A percentile compares a stretch with the other conserved stretches of the same genome.
Conservation (phyloP, 1,140 invertebrate genomes). For the Dryas iulia region DNA sequence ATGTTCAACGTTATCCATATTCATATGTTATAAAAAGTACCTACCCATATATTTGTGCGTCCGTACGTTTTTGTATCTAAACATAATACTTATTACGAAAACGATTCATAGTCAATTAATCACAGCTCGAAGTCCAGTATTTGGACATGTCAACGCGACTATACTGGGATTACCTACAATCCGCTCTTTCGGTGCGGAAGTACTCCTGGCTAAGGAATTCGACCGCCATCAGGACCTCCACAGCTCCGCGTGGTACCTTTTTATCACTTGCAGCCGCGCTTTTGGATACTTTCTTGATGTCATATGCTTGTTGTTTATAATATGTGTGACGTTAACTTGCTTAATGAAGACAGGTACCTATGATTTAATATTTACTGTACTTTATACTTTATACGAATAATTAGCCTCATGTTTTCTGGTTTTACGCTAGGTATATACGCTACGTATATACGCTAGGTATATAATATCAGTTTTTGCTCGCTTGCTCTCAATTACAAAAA, state of each 20-base stretch:
- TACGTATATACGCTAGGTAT: too few relatives aligned
- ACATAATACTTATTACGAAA: too few relatives aligned
- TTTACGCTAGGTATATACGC: too few relatives aligned
- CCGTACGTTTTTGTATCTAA: too few relatives aligned
- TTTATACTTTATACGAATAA: too few relatives aligned
- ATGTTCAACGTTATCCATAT: too few relatives aligned
- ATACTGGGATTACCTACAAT: constrained; percentile 91
- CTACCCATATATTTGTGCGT: too few relatives aligned
- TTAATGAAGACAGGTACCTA: constrained; percentile 75
- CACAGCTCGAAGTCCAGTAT: constrained; percentile 88
- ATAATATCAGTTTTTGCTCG: too few relatives aligned
- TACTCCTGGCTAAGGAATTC: constrained; percentile 84
- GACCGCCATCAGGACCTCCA: constrained; percentile 86
- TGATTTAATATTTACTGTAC: not conserved
- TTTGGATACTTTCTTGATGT: constrained; percentile 90
- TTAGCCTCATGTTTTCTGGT: too few relatives aligned
- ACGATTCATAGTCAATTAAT: not conserved
- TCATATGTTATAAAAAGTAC: too few relatives aligned
- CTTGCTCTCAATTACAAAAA: too few relatives aligned
- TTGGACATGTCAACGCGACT: constrained; percentile 91
- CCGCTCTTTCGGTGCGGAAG: constrained; percentile 85
- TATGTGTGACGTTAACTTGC: constrained; percentile 83
- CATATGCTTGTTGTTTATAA: constrained; percentile 86
- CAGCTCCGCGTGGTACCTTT: constrained; percentile 87
- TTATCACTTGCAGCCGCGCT: constrained; percentile 88